Evolutionary conservation across 1,140 invertebrate genomes (phyloP).

Genomic region (Drosophila grimshawi): DNA sequence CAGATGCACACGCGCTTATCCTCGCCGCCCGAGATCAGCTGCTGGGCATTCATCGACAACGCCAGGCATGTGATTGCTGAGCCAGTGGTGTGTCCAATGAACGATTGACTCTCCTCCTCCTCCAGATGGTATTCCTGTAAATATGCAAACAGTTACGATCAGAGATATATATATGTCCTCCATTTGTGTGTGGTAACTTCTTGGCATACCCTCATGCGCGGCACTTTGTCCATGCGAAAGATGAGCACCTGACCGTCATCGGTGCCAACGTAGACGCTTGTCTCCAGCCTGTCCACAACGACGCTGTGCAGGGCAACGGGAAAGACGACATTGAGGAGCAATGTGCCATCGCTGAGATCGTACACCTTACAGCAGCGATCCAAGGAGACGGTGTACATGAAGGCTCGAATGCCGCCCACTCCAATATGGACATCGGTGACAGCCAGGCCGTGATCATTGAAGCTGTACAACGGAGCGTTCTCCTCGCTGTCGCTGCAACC

Average conservation of each 20-base stretch:
- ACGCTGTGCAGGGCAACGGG: constrained; percentile 89
- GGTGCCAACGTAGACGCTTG: constrained; percentile 90
- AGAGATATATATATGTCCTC: no score
- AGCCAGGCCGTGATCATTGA: constrained; percentile 90
- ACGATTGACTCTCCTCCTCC: constrained; percentile 84
- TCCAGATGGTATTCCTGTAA: constrained; percentile 87
- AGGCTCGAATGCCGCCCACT: constrained; percentile 87
- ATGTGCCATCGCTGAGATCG: constrained; percentile 88
- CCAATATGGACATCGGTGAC: constrained; percentile 91
- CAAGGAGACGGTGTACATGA: constrained; percentile 90
- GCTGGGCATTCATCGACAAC: constrained; percentile 88
- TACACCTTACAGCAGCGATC: constrained; percentile 94
- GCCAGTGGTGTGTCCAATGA: constrained; percentile 89
- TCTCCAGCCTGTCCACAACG: constrained; percentile 89
- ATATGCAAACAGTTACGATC: neutral
- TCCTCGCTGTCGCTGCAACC: constrained; percentile 85
- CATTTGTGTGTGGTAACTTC: neutral
- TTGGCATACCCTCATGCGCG: constrained; percentile 85
- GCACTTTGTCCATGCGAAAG: constrained; percentile 88
- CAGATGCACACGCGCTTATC: constrained; percentile 91
- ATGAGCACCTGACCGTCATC: constrained; percentile 89
- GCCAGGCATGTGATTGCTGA: constrained; percentile 88
- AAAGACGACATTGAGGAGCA: constrained; percentile 91
- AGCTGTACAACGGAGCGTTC: constrained; percentile 88
- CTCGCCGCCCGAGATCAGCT: constrained; percentile 90